Base-by-base conservation (phyloP, 2,113 vertebrate genomes). In the Centropristis striata region DNA sequence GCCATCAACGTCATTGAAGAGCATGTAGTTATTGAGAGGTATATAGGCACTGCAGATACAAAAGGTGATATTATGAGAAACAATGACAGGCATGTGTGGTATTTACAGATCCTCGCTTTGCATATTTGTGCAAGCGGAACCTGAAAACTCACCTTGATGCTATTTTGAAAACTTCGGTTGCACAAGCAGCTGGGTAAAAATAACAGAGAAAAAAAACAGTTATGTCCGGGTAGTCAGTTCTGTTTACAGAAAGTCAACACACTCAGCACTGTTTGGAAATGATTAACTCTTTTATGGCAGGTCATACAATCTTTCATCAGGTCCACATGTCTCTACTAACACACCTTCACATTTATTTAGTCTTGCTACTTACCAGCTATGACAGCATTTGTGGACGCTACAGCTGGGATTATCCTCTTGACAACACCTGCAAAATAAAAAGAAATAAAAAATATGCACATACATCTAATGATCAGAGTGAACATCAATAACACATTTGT, bases 361-460 rank as follows among this genome's bases (percentile, higher is more conserved):
- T 55, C 20, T 16, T 54, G 21, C 39, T 60, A 79, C 86, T 92
- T 93, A 98, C 97, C 97, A 94, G 97, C 97, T 91, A 98, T 97
- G 58, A 97, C 97, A 86, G 97, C 97, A 91, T 99, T 98, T 86
- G 98, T 98, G 71, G 97, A 98, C n/a, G 96, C 97, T 76, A 99
- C 97, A 81, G 96, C 98, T 79, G 97, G 97, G 90, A 98, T 97
- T 87, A 98, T 98, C 84, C 97, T 95, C 86, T 98, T 98, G 32
- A 99, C 93, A 68, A 98, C 98, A n/a, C 97, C 97, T 98, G 78
- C 47, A 85, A 81, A n/a, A 83, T 71, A 60, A 18, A 60, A 36
- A 27, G 12, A 32, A 7, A 47, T 8, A 39, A 54, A 55, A 14
- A 47, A 57, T 41, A 20, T 4, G 18, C 11, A 2, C 9, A 32